A percentile compares a stretch with the other conserved stretches of the same genome.
These are phyloP conservation scores for Melanargia galathea DNA, from an alignment of 2,888 invertebrate species.

Conservation along the genomic window DNA sequence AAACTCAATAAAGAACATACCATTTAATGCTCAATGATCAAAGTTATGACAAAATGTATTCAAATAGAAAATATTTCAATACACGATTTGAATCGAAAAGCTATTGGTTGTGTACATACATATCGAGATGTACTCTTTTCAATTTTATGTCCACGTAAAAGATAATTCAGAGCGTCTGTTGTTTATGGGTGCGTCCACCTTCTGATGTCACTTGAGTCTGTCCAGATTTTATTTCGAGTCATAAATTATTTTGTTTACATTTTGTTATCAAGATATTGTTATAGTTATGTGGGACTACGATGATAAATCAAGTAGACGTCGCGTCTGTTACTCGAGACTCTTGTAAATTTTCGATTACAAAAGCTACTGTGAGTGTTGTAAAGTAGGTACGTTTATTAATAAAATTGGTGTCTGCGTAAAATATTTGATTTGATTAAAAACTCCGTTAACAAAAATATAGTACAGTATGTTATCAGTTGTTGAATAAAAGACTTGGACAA, in stretches of 20 bases:
- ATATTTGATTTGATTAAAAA: no score
- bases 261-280: conserved; percentile 30
- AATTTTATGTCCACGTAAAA: conserved; percentile 44
- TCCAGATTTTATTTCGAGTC: conserved; percentile 43
- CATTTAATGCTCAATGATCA: conserved; percentile 16
- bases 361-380: neutral
- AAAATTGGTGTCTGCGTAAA: no score
- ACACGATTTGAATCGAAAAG: conserved; percentile 38
- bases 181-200: conserved; percentile 48
- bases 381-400: no score
- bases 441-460: no score
- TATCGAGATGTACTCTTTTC: conserved; percentile 39
- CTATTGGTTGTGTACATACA: conserved; percentile 35
- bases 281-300: conserved; percentile 14
- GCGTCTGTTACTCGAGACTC: conserved; percentile 6
- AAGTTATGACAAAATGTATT: conserved; percentile 28
- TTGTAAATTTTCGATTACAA: conserved; percentile 10
- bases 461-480: no score
- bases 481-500: no score
- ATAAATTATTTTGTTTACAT: conserved; percentile 43
- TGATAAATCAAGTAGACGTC: conserved; percentile 19
- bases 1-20: neutral
- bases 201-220: conserved; percentile 38
- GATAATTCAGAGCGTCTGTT: conserved; percentile 44
- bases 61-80: conserved; percentile 36